These are phyloP conservation scores for Amphipyra tragopoginis DNA, from an alignment of 2,888 invertebrate species.

Conservation along the genomic window DNA sequence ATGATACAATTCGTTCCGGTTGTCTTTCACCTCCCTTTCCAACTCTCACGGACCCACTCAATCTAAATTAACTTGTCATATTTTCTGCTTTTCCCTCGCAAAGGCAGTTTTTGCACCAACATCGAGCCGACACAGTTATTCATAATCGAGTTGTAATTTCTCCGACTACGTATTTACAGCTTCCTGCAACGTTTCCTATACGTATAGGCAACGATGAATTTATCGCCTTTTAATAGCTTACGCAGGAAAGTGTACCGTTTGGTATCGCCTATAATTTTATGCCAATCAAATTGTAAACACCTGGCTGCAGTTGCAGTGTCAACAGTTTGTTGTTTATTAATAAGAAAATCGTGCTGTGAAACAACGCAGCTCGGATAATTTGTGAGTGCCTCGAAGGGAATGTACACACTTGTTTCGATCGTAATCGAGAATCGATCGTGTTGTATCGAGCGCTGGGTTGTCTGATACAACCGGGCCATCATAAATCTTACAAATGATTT, in stretches of 20 bases:
- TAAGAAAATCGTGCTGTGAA: constrained; percentile 46
- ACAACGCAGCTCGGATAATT: constrained; percentile 39
- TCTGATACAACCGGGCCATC: constrained; percentile 59
- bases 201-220: constrained; percentile 64
- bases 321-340: constrained; percentile 49
- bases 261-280: constrained; percentile 69
- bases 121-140: constrained; percentile 61
- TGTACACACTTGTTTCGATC: constrained; percentile 37
- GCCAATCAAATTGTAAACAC: constrained; percentile 66
- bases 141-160: constrained; percentile 76
- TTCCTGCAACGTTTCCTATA: constrained; percentile 71
- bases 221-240: constrained; percentile 77
- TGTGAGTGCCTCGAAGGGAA: constrained; percentile 32
- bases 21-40: constrained; percentile 79
- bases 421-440: constrained; percentile 49
- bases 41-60: constrained; percentile 77
- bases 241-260: constrained; percentile 75
- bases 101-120: constrained; percentile 69
- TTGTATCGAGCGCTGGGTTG: constrained; percentile 46
- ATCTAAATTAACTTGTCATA: constrained; percentile 86
- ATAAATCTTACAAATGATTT: constrained; percentile 66
- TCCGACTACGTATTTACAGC: constrained; percentile 67
- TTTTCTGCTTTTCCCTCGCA: constrained; percentile 77
- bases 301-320: constrained; percentile 46
- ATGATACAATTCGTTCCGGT: constrained; percentile 79